Evolutionary conservation across 1,140 invertebrate species (phyloP).

Genomic region (Musca domestica): DNA sequence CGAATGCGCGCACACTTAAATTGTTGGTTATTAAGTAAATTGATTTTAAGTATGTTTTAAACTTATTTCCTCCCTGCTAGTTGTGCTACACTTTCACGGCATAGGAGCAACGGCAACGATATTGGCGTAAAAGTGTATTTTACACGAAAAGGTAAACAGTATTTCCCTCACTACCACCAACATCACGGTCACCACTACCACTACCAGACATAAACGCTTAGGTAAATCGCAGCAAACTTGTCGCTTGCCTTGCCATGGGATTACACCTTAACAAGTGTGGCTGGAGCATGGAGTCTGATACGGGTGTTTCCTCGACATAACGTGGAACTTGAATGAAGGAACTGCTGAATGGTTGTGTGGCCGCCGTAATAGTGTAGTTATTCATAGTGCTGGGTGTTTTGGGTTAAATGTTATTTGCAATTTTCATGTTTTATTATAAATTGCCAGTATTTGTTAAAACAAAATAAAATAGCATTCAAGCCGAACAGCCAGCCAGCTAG

Average conservation of each 20-base stretch:
- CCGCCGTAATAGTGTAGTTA: neutral
- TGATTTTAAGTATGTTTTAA: slow-evolving; percentile 52
- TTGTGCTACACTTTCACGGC: neutral
- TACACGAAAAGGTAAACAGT: slow-evolving; percentile 16
- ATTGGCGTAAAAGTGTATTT: neutral
- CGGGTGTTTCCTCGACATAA: neutral
- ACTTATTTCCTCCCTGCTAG: slow-evolving; percentile 20
- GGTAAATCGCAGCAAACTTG: neutral
- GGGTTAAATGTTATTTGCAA: slow-evolving; percentile 19
- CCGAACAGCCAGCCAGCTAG: too few relatives aligned
- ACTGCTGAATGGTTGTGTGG: neutral
- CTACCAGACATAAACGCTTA: neutral
- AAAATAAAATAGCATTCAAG: too few relatives aligned
- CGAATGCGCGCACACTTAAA: slow-evolving; percentile 34
- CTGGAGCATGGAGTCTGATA: neutral
- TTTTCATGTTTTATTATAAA: slow-evolving; percentile 12
- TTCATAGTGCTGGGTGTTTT: neutral
- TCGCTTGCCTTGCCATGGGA: neutral
- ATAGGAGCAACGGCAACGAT: neutral
- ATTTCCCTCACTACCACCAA: neutral
- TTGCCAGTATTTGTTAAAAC: too few relatives aligned
- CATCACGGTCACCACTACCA: neutral
- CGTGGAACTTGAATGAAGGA: slow-evolving; percentile 4
- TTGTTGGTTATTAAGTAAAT: slow-evolving; percentile 53
- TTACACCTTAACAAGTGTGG: slow-evolving; percentile 6